These are phyloP conservation scores for Mermis nigrescens DNA, from an alignment of 2,888 invertebrate genomes.

Conservation along the genomic window DNA sequence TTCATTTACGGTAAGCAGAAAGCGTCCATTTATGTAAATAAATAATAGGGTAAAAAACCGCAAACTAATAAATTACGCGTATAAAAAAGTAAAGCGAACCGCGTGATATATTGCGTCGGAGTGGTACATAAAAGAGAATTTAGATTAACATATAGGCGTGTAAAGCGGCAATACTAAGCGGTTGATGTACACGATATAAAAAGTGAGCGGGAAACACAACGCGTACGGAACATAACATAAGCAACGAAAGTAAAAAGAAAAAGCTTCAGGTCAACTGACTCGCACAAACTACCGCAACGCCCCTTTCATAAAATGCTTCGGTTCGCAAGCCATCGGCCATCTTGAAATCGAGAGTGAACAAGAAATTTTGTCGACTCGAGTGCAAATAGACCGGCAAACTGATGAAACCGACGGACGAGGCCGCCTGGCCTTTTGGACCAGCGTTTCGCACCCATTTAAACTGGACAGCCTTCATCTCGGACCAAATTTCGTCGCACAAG, in stretches of 20 bases:
- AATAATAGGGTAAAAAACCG: too few species aligned
- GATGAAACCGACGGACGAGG: conserved; percentile 35
- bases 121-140: too few species aligned
- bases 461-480: conserved; percentile 53
- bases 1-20: too few species aligned
- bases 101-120: too few species aligned
- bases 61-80: too few species aligned
- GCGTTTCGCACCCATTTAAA: conserved; percentile 63
- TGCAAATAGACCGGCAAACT: conserved; percentile 91
- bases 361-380: conserved; percentile 73
- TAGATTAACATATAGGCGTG: too few species aligned
- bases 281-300: conserved; percentile 85
- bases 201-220: too few species aligned
- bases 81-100: too few species aligned
- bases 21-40: too few species aligned
- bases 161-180: too few species aligned
- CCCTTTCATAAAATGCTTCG: conserved; percentile 70
- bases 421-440: conserved; percentile 15
- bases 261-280: conserved; percentile 45
- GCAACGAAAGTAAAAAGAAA: neutral
- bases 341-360: conserved; percentile 83
- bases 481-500: conserved; percentile 52
- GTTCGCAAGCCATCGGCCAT: conserved; percentile 66
- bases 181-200: too few species aligned
- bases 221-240: neutral